These are phyloP conservation scores for Ateles fusciceps DNA, from an alignment of 2,797 vertebrate genomes.

Conservation along the genomic window DNA sequence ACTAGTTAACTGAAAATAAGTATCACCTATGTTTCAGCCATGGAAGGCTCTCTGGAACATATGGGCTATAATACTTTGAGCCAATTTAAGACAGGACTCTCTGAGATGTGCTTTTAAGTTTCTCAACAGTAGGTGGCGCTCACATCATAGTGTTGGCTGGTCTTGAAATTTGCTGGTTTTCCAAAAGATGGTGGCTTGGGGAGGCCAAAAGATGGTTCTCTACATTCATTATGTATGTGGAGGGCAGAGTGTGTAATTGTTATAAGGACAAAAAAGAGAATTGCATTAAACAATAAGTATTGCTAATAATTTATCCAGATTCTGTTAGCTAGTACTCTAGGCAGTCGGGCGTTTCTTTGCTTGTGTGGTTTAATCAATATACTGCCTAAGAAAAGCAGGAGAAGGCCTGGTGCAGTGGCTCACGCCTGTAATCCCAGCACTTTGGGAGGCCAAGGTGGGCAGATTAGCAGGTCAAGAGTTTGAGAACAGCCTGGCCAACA, in stretches of 20 bases:
- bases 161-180: background rate
- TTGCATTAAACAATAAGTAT: background rate
- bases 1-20: background rate
- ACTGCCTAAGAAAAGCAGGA: background rate
- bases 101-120: background rate
- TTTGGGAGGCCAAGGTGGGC: too few relatives aligned
- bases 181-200: background rate
- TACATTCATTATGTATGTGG: background rate
- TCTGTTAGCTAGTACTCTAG: background rate
- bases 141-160: background rate
- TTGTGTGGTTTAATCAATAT: background rate
- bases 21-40: background rate
- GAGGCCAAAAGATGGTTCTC: background rate
- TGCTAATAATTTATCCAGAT: background rate
- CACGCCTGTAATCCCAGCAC: too few relatives aligned
- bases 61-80: background rate
- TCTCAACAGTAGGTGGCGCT: constrained; percentile 63
- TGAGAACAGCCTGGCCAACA: too few relatives aligned
- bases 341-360: background rate
- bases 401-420: too few relatives aligned
- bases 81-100: background rate
- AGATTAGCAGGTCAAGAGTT: too few relatives aligned
- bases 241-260: background rate
- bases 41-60: background rate
- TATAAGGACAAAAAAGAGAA: background rate